Conservation (phyloP, 2,113 vertebrate genomes). For the Pangasianodon gigas region DNA sequence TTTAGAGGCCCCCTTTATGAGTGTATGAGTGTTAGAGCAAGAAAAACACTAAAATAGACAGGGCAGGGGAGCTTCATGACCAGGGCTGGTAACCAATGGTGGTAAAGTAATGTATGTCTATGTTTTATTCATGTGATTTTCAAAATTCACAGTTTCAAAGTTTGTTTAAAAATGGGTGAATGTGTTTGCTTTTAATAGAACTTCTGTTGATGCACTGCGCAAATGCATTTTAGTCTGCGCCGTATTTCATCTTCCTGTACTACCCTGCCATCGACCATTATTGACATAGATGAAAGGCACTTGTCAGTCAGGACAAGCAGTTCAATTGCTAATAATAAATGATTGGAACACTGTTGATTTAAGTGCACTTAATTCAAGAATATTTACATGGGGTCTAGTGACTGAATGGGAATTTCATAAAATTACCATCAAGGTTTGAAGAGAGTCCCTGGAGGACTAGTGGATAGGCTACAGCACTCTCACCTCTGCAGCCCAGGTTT, state of each 20-base stretch:
- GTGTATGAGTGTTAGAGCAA: neutral
- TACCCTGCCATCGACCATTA: neutral
- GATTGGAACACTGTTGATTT: neutral
- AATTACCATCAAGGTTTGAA: neutral
- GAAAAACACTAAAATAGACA: neutral
- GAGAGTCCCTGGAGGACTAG: neutral
- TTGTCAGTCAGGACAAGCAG: neutral
- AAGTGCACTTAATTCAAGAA: constrained; percentile 1
- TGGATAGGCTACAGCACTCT: no score
- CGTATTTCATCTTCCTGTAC: neutral
- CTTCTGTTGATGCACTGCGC: neutral
- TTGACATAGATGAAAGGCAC: neutral
- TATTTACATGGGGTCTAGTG: neutral
- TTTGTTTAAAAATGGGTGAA: neutral
- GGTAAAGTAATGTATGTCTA: neutral
- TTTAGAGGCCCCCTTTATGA: neutral
- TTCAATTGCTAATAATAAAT: constrained; percentile 2
- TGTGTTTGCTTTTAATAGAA: neutral
- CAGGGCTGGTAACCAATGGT: neutral
- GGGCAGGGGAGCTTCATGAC: neutral
- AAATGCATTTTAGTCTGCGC: no score
- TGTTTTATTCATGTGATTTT: neutral
- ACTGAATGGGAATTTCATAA: neutral
- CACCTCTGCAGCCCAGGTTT: no score
- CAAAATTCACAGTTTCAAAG: neutral